These are phyloP conservation scores for Ophraella communa DNA, from an alignment of 2,888 invertebrate species.

Conservation along the genomic window DNA sequence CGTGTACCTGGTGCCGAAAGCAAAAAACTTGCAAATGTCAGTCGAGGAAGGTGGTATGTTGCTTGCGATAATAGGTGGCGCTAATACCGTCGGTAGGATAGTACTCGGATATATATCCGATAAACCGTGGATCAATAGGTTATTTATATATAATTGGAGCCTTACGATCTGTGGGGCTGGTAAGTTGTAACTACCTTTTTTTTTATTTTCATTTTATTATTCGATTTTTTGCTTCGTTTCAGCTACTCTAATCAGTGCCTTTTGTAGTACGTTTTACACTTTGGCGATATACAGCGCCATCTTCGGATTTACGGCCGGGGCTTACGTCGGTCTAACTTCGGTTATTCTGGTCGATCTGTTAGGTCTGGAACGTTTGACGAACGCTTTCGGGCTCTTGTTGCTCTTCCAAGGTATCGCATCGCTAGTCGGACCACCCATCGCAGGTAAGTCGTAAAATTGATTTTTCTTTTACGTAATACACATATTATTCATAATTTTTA, in stretches of 20 bases:
- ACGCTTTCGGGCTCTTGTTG: constrained; percentile 90
- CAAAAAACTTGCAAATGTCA: constrained; percentile 66
- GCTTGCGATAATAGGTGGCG: constrained; percentile 82
- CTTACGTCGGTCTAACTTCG: constrained; percentile 95
- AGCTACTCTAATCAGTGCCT: constrained; percentile 83
- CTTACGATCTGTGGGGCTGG: constrained; percentile 88
- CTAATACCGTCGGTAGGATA: constrained; percentile 90
- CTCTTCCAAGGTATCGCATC: constrained; percentile 95
- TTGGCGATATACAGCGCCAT: constrained; percentile 79
- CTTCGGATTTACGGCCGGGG: constrained; percentile 92
- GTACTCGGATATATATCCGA: constrained; percentile 87
- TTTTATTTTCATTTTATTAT: neutral
- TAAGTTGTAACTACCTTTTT: constrained; percentile 59
- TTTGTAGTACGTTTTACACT: constrained; percentile 74
- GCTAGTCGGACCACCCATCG: constrained; percentile 90
- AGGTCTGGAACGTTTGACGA: constrained; percentile 90
- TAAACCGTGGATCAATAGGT: constrained; percentile 89
- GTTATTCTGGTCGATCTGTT: constrained; percentile 93
- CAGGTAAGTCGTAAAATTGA: constrained; percentile 68
- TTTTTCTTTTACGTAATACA: too few species aligned
- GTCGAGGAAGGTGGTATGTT: constrained; percentile 71
- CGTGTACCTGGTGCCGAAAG: constrained; percentile 81
- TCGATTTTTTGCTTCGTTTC: constrained; percentile 48
- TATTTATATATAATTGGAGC: constrained; percentile 87
- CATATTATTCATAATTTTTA: too few species aligned